Conservation (phyloP, 2,888 invertebrate genomes). For the Tachystola acroxantha region DNA sequence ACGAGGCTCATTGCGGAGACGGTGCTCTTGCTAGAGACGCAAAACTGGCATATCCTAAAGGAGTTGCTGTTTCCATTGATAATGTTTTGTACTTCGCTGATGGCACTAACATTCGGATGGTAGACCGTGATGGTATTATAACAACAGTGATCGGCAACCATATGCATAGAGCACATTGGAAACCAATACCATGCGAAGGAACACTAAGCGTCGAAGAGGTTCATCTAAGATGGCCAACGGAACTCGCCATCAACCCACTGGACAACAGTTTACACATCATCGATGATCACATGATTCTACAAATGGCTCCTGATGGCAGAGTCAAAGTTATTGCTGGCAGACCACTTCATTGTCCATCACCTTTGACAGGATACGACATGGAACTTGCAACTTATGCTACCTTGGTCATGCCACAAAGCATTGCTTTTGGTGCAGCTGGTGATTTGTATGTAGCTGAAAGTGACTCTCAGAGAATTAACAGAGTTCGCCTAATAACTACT, state of each 20-base stretch:
- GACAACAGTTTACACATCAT: constrained; percentile 97
- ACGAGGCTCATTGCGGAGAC: constrained; percentile 97
- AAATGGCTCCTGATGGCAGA: constrained; percentile 93
- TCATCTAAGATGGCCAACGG: constrained; percentile 97
- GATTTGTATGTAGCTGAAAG: constrained; percentile 97
- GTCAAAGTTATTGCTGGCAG: constrained; percentile 96
- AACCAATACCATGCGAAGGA: constrained; percentile 94
- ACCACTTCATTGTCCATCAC: constrained; percentile 94
- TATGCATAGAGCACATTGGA: constrained; percentile 96
- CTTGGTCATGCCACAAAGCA: constrained; percentile 95
- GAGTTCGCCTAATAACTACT: constrained; percentile 93
- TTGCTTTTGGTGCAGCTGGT: constrained; percentile 95
- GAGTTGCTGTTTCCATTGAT: constrained; percentile 95
- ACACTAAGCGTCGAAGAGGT: constrained; percentile 95
- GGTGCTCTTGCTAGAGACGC: constrained; percentile 95
- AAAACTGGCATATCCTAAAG: constrained; percentile 96
- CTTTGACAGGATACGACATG: constrained; percentile 86
- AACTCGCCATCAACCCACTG: constrained; percentile 94
- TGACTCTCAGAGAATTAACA: constrained; percentile 95
- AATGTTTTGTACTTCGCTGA: constrained; percentile 97
- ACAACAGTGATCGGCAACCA: constrained; percentile 95
- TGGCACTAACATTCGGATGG: constrained; percentile 95
- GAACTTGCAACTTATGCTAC: constrained; percentile 95
- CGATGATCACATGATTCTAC: constrained; percentile 96
- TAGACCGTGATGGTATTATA: constrained; percentile 94